A percentile compares a stretch with the other conserved stretches of the same genome.
phyloP scores from a whole-genome alignment of 2,888 invertebrate species.

The Himalopsyche kuldschensis region DNA sequence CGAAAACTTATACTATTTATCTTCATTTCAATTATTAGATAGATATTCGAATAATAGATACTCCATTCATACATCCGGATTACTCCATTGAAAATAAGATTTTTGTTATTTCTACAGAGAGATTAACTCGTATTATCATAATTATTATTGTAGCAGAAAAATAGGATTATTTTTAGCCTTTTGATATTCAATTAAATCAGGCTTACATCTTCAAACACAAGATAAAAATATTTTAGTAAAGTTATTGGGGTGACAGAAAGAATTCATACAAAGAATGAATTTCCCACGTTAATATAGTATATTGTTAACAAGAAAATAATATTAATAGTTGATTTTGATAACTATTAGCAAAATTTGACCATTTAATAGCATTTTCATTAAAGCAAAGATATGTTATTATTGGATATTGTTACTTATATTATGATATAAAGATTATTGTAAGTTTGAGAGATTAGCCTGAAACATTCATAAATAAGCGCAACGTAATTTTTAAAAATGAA shows the following conservation, averaged over 20 bases:
- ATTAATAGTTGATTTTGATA: not conserved
- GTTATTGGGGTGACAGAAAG: not conserved
- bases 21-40: not conserved
- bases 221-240: not conserved
- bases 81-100: not conserved
- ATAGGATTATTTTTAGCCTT: slow-evolving; percentile 15
- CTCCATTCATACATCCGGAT: too few species aligned
- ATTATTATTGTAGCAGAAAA: slow-evolving; percentile 21
- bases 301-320: not conserved
- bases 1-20: slow-evolving; percentile 26
- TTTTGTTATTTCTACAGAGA: not conserved
- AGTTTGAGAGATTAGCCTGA: not conserved
- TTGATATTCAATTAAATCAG: not conserved
- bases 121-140: slow-evolving; percentile 3
- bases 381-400: slow-evolving; percentile 32
- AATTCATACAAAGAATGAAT: not conserved
- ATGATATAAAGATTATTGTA: not conserved
- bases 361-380: slow-evolving; percentile 1
- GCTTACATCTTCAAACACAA: not conserved
- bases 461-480: not conserved
- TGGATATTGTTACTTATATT: slow-evolving; percentile 28
- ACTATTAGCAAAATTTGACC: not conserved
- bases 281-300: not conserved
- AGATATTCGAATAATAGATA: too few species aligned
- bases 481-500: too few species aligned